phyloP scores from a whole-genome alignment of 2,797 vertebrate genomes.

The Botia kubotai region DNA sequence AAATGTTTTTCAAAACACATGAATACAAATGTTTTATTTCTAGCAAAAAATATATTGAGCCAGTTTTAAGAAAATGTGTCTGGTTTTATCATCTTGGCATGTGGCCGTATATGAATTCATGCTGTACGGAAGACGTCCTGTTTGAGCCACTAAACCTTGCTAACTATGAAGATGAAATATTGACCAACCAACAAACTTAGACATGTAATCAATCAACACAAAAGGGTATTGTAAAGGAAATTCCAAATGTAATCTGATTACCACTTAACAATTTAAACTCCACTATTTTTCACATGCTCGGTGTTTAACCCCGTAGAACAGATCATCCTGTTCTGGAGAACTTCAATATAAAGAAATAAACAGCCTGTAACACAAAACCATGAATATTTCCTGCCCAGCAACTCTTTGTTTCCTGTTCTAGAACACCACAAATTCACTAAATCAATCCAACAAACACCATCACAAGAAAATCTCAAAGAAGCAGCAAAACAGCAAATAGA shows the following conservation, averaged over 20 bases:
- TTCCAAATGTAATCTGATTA: not conserved
- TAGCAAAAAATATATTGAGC: too few species aligned
- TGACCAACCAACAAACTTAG: not conserved
- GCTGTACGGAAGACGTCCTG: not conserved
- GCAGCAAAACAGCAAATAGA: not conserved
- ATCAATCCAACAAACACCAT: too few species aligned
- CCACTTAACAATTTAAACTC: not conserved
- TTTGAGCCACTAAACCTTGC: not conserved
- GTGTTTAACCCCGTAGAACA: not conserved
- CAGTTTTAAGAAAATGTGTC: too few species aligned
- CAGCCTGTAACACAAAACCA: constrained; percentile 9
- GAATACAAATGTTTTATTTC: not conserved
- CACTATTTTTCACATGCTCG: not conserved
- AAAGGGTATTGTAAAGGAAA: not conserved
- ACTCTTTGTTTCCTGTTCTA: not conserved
- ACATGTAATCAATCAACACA: not conserved
- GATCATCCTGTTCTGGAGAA: not conserved
- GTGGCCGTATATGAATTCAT: not conserved
- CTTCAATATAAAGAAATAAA: not conserved
- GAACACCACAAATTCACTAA: not conserved
- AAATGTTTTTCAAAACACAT: not conserved
- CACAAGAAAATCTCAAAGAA: not conserved
- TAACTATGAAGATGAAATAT: not conserved
- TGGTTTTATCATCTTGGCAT: not conserved
- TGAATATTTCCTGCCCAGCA: not conserved